Conservation (phyloP, 2,888 invertebrate species). For the Eutolmus rufibarbis region DNA sequence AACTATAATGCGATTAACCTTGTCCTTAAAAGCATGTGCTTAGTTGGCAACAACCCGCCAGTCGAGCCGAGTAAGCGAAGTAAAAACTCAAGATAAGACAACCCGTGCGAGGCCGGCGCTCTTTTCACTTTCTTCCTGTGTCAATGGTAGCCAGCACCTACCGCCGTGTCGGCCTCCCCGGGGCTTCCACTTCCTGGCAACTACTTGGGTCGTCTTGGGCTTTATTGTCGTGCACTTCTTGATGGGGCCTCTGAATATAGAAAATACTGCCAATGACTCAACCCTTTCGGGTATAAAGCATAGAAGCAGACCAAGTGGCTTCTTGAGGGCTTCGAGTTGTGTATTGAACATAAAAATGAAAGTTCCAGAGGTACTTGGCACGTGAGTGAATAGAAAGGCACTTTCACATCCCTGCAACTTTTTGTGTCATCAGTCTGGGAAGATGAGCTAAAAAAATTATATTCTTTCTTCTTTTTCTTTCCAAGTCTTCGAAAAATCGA, state of each 20-base stretch:
- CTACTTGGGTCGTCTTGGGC: neutral
- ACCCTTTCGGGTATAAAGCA: neutral
- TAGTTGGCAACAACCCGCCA: neutral
- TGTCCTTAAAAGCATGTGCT: constrained; percentile 30
- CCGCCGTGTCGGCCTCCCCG: neutral
- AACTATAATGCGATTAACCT: constrained; percentile 25
- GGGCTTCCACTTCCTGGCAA: neutral
- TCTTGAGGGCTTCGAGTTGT: neutral
- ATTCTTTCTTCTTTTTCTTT: neutral
- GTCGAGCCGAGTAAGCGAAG: neutral
- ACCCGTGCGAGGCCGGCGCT: neutral
- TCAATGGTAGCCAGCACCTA: neutral
- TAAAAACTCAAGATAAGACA: neutral
- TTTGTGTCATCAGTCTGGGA: neutral
- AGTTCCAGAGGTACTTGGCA: neutral
- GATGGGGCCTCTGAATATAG: neutral
- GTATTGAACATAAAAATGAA: neutral
- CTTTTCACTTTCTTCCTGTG: constrained; percentile 21
- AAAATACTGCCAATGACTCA: neutral
- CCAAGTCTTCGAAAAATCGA: neutral
- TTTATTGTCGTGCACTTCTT: neutral
- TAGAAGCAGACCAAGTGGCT: neutral
- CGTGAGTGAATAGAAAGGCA: neutral
- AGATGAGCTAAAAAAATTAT: neutral
- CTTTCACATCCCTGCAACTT: neutral